phyloP scores from a whole-genome alignment of 1,140 invertebrate genomes.

The Nasonia longicornis region DNA sequence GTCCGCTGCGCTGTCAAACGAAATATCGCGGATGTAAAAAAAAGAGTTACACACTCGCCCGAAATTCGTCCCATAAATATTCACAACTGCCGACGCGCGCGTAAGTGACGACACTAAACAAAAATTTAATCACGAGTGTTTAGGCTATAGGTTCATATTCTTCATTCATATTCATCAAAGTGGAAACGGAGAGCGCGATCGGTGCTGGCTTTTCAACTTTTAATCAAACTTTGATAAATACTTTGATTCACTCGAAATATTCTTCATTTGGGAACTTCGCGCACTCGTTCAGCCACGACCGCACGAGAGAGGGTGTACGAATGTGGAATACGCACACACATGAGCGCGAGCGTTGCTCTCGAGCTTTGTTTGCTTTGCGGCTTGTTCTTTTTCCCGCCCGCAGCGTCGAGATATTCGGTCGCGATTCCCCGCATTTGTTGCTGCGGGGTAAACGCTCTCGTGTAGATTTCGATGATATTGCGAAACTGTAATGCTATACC shows the following conservation, averaged over 20 bases:
- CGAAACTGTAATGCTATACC: too few species aligned
- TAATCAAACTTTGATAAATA: conserved; percentile 42
- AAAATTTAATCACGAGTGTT: conserved; percentile 53
- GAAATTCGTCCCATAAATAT: neutral
- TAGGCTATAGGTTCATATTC: conserved; percentile 16
- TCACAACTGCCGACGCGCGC: neutral
- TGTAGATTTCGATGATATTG: too few species aligned
- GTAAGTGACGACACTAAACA: neutral
- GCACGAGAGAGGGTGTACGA: too few species aligned
- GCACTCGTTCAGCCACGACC: neutral
- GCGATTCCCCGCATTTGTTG: too few species aligned
- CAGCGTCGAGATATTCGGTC: too few species aligned
- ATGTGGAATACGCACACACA: too few species aligned
- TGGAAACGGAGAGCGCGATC: conserved; percentile 35
- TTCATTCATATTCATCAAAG: conserved; percentile 43
- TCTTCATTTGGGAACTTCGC: neutral
- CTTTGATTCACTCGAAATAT: conserved; percentile 15
- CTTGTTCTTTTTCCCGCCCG: too few species aligned
- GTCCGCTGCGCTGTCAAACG: neutral
- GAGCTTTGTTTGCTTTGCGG: neutral
- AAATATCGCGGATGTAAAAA: neutral
- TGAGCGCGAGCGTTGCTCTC: neutral
- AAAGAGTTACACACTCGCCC: neutral
- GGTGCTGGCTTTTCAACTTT: conserved; percentile 26
- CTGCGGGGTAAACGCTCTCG: too few species aligned